Base-by-base conservation (phyloP, 1,140 invertebrate genomes). In the Drosophila guanche region DNA sequence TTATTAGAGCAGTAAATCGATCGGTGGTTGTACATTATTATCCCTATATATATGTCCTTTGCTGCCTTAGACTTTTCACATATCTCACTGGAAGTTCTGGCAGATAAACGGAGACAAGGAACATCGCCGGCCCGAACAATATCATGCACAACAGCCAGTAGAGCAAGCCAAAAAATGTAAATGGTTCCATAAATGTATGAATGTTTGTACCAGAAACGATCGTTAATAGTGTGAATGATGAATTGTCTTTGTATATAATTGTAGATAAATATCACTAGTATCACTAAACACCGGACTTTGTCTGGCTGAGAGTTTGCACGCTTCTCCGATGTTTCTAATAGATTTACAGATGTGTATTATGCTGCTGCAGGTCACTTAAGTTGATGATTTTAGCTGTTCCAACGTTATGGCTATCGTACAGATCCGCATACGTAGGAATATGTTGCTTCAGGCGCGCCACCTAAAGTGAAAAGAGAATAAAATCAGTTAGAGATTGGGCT, bases 81-180 rank as follows among this genome's bases (percentile, higher is more conserved):
- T 76, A 88, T 45, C 89, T 78, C 55, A 90, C 89, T 65, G 89
- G 89, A 61, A 90, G 42, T 57, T 90, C 89, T 23, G 89, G 89
- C 25, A 90, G 71, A 48, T 90, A 90, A 57, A 90, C 80, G 72
- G 81, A 88, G 57, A 90, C 66, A 54, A 89, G 76, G 65, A 90
- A 90, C 69, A 90, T 81, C 16, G 88, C 54, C 3, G 89, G 89
- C 37, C 89, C 85, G 54, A 90, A 90, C 50, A 90, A 22, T 51
- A 90, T 50, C 65, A 84, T 72, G 56, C 80, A 84, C 62, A 88
- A 57, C 22, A 90, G 65, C 89, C 89, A 90, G 67, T 76, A 88
- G 47, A 86, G 33, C 33, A 90, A 66, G 56, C 68, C 76, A 14
- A 90, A 52, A 10, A 90, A 46, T 25, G 74, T 72, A 47, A 90